phyloP scores from a whole-genome alignment of 1,140 invertebrate genomes.

The Eupristina koningsbergeri region DNA sequence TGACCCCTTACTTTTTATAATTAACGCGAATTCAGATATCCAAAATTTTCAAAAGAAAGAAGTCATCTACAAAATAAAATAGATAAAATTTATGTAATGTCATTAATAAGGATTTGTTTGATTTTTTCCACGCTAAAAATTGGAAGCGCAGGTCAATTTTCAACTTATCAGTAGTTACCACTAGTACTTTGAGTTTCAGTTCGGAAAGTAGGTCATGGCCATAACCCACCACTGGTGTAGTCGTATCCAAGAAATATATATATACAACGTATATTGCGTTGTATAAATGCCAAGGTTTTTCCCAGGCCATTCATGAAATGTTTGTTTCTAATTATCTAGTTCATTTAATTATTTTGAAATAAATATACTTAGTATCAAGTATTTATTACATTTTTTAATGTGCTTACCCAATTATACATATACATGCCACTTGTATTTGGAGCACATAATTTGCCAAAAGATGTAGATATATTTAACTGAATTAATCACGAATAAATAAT shows the following conservation, averaged over 20 bases:
- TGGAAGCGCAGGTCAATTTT: constrained; percentile 25
- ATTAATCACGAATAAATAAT: not conserved
- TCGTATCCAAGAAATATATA: not conserved
- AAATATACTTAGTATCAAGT: constrained; percentile 12
- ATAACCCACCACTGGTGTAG: not conserved
- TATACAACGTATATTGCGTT: no score
- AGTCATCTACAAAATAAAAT: no score
- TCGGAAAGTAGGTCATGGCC: constrained; percentile 23
- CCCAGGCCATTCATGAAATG: not conserved
- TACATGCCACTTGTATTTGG: not conserved
- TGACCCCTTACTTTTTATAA: no score
- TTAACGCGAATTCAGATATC: no score
- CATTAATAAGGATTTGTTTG: no score
- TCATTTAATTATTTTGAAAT: not conserved
- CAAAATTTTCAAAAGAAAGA: no score
- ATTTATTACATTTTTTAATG: not conserved
- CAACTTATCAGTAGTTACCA: not conserved
- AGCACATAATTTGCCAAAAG: not conserved
- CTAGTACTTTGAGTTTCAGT: not conserved
- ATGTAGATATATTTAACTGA: not conserved
- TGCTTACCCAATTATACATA: no score
- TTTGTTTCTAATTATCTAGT: not conserved
- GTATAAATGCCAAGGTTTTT: not conserved
- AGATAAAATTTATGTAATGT: no score
- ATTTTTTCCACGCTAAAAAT: no score